phyloP scores from a whole-genome alignment of 1,140 invertebrate species.

The Brachionus sp. region DNA sequence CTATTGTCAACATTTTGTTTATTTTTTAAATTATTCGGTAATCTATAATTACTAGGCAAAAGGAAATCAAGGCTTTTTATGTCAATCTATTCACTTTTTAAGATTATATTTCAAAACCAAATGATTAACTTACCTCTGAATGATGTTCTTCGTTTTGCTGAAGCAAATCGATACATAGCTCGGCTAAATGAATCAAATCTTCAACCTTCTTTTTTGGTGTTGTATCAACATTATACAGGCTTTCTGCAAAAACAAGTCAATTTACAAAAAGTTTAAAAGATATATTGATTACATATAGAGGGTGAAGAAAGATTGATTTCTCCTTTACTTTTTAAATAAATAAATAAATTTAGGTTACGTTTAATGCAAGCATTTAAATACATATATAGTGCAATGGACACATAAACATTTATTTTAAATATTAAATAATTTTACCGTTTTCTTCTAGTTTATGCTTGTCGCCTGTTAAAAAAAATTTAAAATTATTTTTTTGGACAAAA shows the following conservation, averaged over 20 bases:
- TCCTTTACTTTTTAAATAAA: slow-evolving; percentile 8
- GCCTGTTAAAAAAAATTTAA: slow-evolving; percentile 1
- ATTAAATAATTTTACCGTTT: slow-evolving; percentile 29
- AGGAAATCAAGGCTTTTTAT: neutral
- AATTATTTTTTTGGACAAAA: neutral
- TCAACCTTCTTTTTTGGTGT: slow-evolving; percentile 72
- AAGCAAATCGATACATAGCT: slow-evolving; percentile 93
- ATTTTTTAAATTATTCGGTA: neutral
- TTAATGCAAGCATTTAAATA: neutral
- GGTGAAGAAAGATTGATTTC: neutral
- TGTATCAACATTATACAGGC: slow-evolving; percentile 50
- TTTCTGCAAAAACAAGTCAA: slow-evolving; percentile 48
- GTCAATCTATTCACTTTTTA: neutral
- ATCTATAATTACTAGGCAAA: neutral
- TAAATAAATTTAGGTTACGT: neutral
- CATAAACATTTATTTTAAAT: neutral
- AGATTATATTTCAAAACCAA: neutral
- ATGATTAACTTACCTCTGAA: slow-evolving; percentile 72
- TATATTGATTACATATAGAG: neutral
- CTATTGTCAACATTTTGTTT: neutral
- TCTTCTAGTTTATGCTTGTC: slow-evolving; percentile 26
- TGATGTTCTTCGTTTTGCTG: slow-evolving; percentile 99
- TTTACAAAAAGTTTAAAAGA: neutral
- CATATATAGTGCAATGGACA: neutral
- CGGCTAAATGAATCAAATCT: slow-evolving; percentile 91